Base-by-base conservation (phyloP, 2,113 vertebrate genomes). In the Struthidea cinerea region DNA sequence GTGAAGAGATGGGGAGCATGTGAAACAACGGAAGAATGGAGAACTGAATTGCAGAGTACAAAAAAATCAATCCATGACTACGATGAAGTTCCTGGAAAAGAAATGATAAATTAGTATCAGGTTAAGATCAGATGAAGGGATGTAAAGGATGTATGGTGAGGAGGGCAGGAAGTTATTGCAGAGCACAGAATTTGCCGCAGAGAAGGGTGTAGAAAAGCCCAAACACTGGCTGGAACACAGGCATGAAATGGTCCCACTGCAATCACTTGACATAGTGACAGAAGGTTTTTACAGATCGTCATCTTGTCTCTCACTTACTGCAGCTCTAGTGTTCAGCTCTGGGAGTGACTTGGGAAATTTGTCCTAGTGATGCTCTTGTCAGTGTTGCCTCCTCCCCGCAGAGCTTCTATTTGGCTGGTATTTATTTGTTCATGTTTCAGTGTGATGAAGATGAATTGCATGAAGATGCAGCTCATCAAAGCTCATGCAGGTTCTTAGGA, bases 241-340 rank as follows among this genome's bases (percentile, higher is more conserved):
- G 63, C 96, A 92, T 84, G 86, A 96, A 96, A 84, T 92, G 88
- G 91, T 96, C 60, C 80, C 16, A 5, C 11, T 2, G 73, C 83
- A 57, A 64, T 95, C 37, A 7, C 56, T 94, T 93, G 88, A 94
- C 88, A 90, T 71, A 71, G 56, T 0, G 28, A 93, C 92, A 93
- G 94, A 92, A 95, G 92, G 79, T 68, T 96, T 95, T 92, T 87
- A 78, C 93, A 86, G 83, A 89, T 89, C 82, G 1, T 96, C 92
- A 78, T 95, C 87, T 83, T 90, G 92, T 96, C 94, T 97, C 71
- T 96, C 94, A 33, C 91, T 90, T 83, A 39, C 61, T 90, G 71
- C 26, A 92, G 68, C 52, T 95, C 80, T 86, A 35, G 33, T 79
- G 69, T 82, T 94, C 80, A 64, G 73, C 49, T 94, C 71, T 56